Conservation (phyloP, 2,113 vertebrate genomes). For the Poeciliopsis turrubarensis region DNA sequence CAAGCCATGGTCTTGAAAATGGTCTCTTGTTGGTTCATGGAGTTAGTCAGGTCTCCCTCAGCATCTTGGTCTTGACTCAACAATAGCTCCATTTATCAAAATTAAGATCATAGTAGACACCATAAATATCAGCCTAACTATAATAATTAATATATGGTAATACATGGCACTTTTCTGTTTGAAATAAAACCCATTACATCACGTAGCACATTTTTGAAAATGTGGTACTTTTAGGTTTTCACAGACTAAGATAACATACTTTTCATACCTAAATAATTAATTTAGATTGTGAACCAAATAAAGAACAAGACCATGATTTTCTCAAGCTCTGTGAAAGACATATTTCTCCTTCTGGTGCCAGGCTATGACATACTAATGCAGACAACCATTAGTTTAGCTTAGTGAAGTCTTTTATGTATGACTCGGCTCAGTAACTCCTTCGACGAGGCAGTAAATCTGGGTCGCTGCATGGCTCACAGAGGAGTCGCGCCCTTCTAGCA, state of each 20-base stretch:
- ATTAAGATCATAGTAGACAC: too few relatives aligned
- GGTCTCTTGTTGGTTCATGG: too few relatives aligned
- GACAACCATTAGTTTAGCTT: conserved; percentile 30
- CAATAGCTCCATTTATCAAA: too few relatives aligned
- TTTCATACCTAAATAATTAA: background rate
- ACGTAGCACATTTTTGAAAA: too few relatives aligned
- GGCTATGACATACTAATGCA: background rate
- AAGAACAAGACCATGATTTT: background rate
- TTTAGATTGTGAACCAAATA: background rate
- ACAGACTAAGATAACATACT: background rate
- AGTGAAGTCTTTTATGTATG: conserved; percentile 20
- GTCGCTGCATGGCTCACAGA: conserved; percentile 50
- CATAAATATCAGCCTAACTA: too few relatives aligned
- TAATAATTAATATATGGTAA: too few relatives aligned
- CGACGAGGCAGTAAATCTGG: conserved; percentile 53
- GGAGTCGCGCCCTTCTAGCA: conserved; percentile 19
- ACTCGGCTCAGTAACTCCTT: conserved; percentile 36
- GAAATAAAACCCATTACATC: too few relatives aligned
- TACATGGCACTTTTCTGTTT: too few relatives aligned
- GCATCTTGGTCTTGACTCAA: too few relatives aligned
- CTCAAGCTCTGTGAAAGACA: background rate
- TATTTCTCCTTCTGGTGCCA: background rate
- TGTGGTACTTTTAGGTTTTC: too few relatives aligned
- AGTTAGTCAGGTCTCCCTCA: too few relatives aligned
- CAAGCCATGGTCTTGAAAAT: too few relatives aligned